Conservation (phyloP, 2,888 invertebrate genomes). For the Neoscelio sp. region DNA sequence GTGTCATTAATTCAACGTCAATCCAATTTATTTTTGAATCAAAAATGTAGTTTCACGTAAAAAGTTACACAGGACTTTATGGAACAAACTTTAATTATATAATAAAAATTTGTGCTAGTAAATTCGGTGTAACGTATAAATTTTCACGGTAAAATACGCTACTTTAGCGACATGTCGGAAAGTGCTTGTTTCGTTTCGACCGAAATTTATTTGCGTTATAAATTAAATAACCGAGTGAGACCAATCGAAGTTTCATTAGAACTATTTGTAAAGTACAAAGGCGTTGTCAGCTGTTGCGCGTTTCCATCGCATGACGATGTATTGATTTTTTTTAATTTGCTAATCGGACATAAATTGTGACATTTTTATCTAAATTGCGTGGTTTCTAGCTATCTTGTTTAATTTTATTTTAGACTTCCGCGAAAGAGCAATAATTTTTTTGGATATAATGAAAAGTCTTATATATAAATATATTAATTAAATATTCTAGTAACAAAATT, state of each 20-base stretch:
- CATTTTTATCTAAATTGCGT: conserved; percentile 41
- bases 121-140: conserved; percentile 36
- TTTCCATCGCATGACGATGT: conserved; percentile 38
- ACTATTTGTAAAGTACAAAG: conserved; percentile 54
- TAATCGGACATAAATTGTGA: conserved; percentile 32
- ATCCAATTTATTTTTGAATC: no score
- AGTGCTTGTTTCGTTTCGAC: conserved; percentile 50
- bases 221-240: conserved; percentile 56
- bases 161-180: conserved; percentile 44
- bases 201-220: conserved; percentile 63
- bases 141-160: conserved; percentile 40
- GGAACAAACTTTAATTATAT: background rate
- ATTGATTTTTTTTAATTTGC: conserved; percentile 56
- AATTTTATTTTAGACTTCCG: no score
- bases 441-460: no score
- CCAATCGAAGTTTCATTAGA: conserved; percentile 64
- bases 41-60: no score
- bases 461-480: no score
- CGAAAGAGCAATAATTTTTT: no score
- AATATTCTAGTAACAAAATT: no score
- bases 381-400: no score
- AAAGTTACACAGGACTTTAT: no score
- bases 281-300: conserved; percentile 25
- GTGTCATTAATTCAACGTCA: background rate
- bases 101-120: conserved; percentile 35